A percentile compares a stretch with the other conserved stretches of the same genome.
These are phyloP conservation scores for Drosophila differens DNA, from an alignment of 2,888 invertebrate genomes.

Conservation along the genomic window DNA sequence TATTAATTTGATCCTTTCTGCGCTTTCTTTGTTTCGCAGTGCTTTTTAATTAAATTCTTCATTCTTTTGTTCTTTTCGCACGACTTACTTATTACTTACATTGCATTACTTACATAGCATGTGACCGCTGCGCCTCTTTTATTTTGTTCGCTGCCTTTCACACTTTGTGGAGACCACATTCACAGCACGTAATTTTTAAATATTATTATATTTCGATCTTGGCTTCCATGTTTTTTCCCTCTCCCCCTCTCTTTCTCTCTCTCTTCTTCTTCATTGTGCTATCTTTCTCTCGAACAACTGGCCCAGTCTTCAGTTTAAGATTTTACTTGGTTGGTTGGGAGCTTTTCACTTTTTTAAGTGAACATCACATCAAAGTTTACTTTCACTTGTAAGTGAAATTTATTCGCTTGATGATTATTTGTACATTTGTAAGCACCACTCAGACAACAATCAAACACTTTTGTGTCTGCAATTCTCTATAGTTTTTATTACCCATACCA, in stretches of 20 bases:
- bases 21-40: neutral
- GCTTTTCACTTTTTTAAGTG: neutral
- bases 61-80: constrained; percentile 1
- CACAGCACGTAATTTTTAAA: neutral
- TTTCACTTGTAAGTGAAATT: neutral
- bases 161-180: neutral
- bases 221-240: neutral
- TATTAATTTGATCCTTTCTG: neutral
- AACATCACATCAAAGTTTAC: neutral
- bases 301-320: neutral
- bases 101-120: neutral
- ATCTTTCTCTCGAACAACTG: neutral
- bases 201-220: neutral
- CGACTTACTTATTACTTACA: neutral
- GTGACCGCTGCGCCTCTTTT: neutral
- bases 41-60: constrained; percentile 11
- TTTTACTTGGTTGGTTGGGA: neutral
- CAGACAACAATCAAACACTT: neutral
- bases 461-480: neutral
- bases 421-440: neutral
- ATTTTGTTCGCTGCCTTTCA: neutral
- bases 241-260: neutral
- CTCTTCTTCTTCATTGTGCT: neutral
- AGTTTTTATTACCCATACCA: constrained; percentile 25
- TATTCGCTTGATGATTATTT: neutral